These are phyloP conservation scores for Eupithecia abbreviata DNA, from an alignment of 2,888 invertebrate species.

Conservation along the genomic window DNA sequence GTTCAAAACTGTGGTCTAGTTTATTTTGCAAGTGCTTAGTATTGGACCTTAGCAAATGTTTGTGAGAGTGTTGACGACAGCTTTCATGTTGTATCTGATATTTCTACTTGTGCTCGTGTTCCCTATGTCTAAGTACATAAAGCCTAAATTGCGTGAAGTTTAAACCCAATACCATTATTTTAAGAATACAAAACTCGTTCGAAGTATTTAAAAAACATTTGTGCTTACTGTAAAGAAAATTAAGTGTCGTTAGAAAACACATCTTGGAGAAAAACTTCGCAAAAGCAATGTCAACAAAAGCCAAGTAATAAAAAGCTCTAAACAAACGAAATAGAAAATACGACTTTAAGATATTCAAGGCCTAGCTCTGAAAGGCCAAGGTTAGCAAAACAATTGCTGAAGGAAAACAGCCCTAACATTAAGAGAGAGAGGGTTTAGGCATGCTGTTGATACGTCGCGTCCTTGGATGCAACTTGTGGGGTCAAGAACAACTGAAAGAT, in stretches of 20 bases:
- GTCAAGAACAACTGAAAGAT: background rate
- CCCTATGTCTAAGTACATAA: slow-evolving; percentile 72
- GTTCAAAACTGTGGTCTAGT: background rate
- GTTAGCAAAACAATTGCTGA: slow-evolving; percentile 4
- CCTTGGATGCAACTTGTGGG: slow-evolving; percentile 10
- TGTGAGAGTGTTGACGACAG: slow-evolving; percentile 62
- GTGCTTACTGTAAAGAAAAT: background rate
- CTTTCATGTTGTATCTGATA: slow-evolving; percentile 73
- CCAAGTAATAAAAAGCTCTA: background rate
- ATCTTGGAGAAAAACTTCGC: background rate
- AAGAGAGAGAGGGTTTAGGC: slow-evolving; percentile 1
- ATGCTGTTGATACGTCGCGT: background rate
- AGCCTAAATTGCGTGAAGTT: slow-evolving; percentile 36
- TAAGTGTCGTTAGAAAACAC: background rate
- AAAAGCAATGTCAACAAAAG: background rate
- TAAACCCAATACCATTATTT: background rate
- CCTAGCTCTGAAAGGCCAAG: slow-evolving; percentile 19
- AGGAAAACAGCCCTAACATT: background rate
- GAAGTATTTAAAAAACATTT: background rate
- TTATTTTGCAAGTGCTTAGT: background rate
- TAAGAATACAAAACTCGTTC: background rate
- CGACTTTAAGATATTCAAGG: slow-evolving; percentile 8
- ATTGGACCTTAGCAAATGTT: slow-evolving; percentile 54
- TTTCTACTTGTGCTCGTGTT: slow-evolving; percentile 70
- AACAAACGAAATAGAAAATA: background rate